Evolutionary conservation across 2,888 invertebrate genomes (phyloP).

Genomic region (Nomada ferruginata): DNA sequence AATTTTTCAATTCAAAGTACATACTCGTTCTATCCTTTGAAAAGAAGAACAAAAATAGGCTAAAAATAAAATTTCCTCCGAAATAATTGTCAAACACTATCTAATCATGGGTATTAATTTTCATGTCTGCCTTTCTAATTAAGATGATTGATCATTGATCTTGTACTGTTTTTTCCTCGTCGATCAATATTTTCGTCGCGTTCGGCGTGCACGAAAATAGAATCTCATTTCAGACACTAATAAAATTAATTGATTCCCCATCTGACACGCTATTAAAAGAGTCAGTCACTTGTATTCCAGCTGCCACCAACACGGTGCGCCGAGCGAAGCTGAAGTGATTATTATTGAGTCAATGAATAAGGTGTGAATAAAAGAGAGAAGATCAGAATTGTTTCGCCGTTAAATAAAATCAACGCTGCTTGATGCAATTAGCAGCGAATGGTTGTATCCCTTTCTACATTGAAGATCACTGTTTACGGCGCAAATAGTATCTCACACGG

Average conservation of each 20-base stretch:
- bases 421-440: conserved; percentile 26
- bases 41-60: neutral
- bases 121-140: neutral
- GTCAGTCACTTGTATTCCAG: no score
- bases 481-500: conserved; percentile 26
- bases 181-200: neutral
- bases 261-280: neutral
- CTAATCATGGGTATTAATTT: neutral
- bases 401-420: conserved; percentile 11
- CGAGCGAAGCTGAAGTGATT: no score
- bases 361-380: neutral
- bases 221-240: neutral
- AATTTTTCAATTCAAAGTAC: neutral
- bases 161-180: neutral
- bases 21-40: neutral
- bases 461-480: conserved; percentile 40
- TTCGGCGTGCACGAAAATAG: neutral
- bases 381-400: neutral
- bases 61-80: neutral
- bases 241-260: neutral
- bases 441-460: conserved; percentile 10
- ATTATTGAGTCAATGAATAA: no score
- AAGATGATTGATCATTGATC: neutral
- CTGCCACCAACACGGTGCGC: no score
- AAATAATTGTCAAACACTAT: neutral